A percentile compares a stretch with the other conserved stretches of the same genome.
phyloP scores from a whole-genome alignment of 2,888 invertebrate species.

The Anthophora plumipes region DNA sequence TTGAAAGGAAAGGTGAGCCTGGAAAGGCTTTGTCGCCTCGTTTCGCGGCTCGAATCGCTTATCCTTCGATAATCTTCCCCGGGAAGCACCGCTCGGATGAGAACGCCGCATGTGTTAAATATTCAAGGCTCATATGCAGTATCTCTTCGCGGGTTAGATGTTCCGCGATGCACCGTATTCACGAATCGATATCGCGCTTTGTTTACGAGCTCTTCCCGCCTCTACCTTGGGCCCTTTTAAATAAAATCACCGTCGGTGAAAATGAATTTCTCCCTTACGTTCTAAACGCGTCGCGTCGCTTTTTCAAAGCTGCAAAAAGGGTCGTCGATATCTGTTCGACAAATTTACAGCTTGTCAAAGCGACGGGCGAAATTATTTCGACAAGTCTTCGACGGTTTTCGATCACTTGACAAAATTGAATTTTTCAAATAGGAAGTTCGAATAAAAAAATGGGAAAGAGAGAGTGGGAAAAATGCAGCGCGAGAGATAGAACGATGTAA shows the following conservation, averaged over 20 bases:
- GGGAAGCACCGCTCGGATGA: slow-evolving; percentile 8
- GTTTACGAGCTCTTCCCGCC: slow-evolving; percentile 5
- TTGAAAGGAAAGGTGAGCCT: neutral
- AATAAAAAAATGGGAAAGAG: neutral
- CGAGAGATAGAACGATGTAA: too few relatives aligned
- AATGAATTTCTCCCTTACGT: neutral
- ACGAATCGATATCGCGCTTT: slow-evolving; percentile 36
- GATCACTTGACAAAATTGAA: neutral
- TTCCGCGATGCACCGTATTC: slow-evolving; percentile 30
- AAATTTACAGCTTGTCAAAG: neutral
- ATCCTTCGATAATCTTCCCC: slow-evolving; percentile 44
- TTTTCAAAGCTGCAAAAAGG: too few relatives aligned
- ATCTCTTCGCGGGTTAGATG: slow-evolving; percentile 67
- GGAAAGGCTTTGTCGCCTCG: slow-evolving; percentile 18
- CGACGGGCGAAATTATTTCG: neutral
- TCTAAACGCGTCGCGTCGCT: slow-evolving; percentile 4
- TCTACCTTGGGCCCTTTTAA: slow-evolving; percentile 5
- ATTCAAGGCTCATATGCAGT: slow-evolving; percentile 79
- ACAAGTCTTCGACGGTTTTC: neutral
- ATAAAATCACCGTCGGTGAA: slow-evolving; percentile 10
- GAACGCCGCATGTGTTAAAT: slow-evolving; percentile 69
- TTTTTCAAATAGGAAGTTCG: neutral
- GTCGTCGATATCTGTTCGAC: neutral
- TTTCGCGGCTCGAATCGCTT: slow-evolving; percentile 17
- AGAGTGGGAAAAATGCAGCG: neutral